phyloP scores from a whole-genome alignment of 2,888 invertebrate species.

The Automeris io region DNA sequence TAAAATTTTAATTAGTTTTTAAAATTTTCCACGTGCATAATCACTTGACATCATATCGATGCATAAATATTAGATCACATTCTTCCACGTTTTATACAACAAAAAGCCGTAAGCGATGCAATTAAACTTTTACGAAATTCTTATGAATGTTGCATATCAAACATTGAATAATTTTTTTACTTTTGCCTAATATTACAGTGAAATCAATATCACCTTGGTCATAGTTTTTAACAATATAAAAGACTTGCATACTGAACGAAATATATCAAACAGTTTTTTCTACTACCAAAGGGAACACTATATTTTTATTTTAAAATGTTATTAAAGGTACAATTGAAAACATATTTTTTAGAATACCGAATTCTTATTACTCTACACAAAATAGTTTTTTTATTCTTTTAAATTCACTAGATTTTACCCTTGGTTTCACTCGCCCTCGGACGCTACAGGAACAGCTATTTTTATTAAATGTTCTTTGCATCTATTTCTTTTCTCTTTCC shows the following conservation, averaged over 20 bases:
- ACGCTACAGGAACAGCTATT: too few species aligned
- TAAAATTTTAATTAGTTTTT: too few species aligned
- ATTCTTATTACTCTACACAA: neutral
- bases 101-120: neutral
- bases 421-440: too few species aligned
- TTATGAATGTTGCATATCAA: slow-evolving; percentile 18
- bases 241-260: slow-evolving; percentile 19
- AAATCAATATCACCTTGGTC: slow-evolving; percentile 26
- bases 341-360: neutral
- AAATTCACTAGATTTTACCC: too few species aligned
- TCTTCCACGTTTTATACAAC: too few species aligned
- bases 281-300: slow-evolving; percentile 14
- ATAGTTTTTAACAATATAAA: slow-evolving; percentile 35
- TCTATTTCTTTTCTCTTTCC: too few species aligned
- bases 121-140: slow-evolving; percentile 12
- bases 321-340: slow-evolving; percentile 27
- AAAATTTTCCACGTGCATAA: too few species aligned
- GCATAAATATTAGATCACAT: too few species aligned
- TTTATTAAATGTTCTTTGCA: too few species aligned
- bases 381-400: too few species aligned
- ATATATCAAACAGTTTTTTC: slow-evolving; percentile 27
- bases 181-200: slow-evolving; percentile 18
- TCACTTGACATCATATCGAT: too few species aligned
- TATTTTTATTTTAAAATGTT: slow-evolving; percentile 28
- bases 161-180: slow-evolving; percentile 13